phyloP scores from a whole-genome alignment of 2,113 vertebrate genomes.

The Platichthys stellatus region DNA sequence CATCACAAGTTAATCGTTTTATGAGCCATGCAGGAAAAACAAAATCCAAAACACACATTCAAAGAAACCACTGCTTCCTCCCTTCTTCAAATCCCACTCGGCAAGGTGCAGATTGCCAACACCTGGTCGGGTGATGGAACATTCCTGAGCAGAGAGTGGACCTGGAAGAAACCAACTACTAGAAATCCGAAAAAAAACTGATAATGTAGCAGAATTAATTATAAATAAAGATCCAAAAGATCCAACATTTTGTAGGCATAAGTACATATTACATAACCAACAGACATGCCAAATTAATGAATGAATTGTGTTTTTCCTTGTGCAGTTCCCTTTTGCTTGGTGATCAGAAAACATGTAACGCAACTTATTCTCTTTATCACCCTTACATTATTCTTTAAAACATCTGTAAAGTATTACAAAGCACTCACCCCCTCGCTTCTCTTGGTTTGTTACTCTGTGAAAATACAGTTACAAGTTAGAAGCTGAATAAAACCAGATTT shows the following conservation, averaged over 20 bases:
- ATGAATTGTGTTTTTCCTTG: not conserved
- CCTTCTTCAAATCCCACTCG: not conserved
- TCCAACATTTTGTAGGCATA: not conserved
- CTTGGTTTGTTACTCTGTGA: not conserved
- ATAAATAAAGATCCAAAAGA: not conserved
- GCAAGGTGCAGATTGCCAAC: constrained; percentile 5
- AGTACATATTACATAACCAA: not conserved
- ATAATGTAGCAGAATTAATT: not conserved
- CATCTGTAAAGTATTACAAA: not conserved
- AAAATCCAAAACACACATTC: constrained; percentile 22
- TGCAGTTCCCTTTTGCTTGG: not conserved
- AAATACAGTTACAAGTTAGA: not conserved
- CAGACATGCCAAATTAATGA: not conserved
- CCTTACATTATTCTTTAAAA: not conserved
- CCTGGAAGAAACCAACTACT: not conserved
- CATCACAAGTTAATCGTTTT: constrained; percentile 2
- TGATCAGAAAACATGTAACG: not conserved
- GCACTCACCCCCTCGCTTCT: too few species aligned
- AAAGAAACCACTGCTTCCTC: constrained; percentile 9
- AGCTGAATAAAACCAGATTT: not conserved
- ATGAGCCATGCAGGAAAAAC: not conserved
- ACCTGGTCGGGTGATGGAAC: not conserved
- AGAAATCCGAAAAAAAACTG: constrained; percentile 1
- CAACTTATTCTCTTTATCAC: not conserved
- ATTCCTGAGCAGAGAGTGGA: not conserved